phyloP scores from a whole-genome alignment of 2,888 invertebrate genomes.

The Archaeoteleia sp. region DNA sequence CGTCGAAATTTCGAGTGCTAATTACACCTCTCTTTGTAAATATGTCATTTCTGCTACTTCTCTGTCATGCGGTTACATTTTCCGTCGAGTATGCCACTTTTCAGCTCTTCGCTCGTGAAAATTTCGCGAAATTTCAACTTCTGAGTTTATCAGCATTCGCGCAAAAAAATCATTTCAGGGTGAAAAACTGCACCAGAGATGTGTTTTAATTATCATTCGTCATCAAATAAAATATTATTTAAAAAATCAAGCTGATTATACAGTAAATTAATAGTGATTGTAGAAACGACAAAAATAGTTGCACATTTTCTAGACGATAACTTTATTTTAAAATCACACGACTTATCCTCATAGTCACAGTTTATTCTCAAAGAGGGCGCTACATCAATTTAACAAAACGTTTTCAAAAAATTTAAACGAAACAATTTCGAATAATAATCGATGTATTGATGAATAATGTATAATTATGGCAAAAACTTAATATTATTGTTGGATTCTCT shows the following conservation, averaged over 20 bases:
- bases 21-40: constrained; percentile 45
- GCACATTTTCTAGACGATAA: too few relatives aligned
- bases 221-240: constrained; percentile 7
- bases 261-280: too few relatives aligned
- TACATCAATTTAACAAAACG: too few relatives aligned
- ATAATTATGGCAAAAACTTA: too few relatives aligned
- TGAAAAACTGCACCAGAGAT: constrained; percentile 19
- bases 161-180: constrained; percentile 29
- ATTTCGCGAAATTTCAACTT: constrained; percentile 41
- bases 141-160: constrained; percentile 39
- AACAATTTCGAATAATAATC: too few relatives aligned
- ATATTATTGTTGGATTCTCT: too few relatives aligned
- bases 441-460: too few relatives aligned
- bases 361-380: too few relatives aligned
- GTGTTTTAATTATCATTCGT: constrained; percentile 17
- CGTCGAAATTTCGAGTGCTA: constrained; percentile 44
- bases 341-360: too few relatives aligned
- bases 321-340: too few relatives aligned
- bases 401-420: too few relatives aligned
- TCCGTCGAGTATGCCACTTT: constrained; percentile 42
- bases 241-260: neutral
- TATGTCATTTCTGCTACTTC: constrained; percentile 37
- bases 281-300: too few relatives aligned
- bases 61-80: constrained; percentile 42
- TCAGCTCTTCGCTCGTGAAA: constrained; percentile 35